These are phyloP conservation scores for Indri indri DNA, from an alignment of 2,113 vertebrate species.

Conservation along the genomic window DNA sequence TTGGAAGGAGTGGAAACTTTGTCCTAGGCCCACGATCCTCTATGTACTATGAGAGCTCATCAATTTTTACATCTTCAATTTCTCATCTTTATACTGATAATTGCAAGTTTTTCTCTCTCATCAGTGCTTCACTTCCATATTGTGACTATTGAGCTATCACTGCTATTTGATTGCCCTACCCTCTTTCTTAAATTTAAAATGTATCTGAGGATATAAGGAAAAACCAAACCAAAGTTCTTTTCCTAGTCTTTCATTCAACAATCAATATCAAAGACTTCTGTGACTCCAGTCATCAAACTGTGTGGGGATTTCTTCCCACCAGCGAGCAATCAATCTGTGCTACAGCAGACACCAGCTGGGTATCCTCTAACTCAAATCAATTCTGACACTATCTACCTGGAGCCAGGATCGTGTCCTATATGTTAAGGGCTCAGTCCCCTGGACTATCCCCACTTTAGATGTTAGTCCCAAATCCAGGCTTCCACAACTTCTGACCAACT, in stretches of 20 bases:
- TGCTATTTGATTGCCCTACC: not conserved
- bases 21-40: not conserved
- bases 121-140: not conserved
- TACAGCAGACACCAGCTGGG: not conserved
- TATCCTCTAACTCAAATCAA: not conserved
- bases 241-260: not conserved
- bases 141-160: not conserved
- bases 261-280: not conserved
- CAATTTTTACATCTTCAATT: not conserved
- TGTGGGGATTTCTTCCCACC: not conserved
- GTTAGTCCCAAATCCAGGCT: not conserved
- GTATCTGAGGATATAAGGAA: not conserved
- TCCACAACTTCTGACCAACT: not conserved
- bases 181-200: not conserved
- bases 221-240: not conserved
- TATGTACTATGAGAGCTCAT: too few relatives aligned
- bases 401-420: not conserved
- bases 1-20: not conserved
- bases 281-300: not conserved
- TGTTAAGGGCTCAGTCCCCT: not conserved
- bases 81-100: not conserved
- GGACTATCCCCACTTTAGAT: not conserved
- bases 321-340: not conserved
- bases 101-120: not conserved
- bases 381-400: not conserved